Percentiles rank a stretch among this genome's conserved stretches.
Evolutionary conservation across 2,797 vertebrate genomes (phyloP).

Genomic region (Gymnocypris eckloni): DNA sequence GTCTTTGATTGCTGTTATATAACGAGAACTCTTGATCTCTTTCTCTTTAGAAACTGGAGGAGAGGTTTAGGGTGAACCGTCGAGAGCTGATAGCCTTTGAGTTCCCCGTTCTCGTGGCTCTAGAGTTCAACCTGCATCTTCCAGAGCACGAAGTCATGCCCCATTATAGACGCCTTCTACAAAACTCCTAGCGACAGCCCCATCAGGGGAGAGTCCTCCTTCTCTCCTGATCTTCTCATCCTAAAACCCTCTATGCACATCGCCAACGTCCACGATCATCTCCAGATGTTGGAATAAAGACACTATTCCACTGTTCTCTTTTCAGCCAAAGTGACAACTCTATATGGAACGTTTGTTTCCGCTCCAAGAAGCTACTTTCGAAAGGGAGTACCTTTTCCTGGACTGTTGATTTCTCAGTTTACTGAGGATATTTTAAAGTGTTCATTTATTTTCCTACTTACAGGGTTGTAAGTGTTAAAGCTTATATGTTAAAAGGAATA

Average conservation of each 20-base stretch:
- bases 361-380: conserved; percentile 28
- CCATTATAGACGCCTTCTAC: conserved; percentile 96
- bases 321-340: conserved; percentile 74
- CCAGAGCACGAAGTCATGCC: conserved; percentile 97
- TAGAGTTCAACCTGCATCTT: conserved; percentile 97
- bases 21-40: conserved; percentile 45
- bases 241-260: conserved; percentile 37
- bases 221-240: conserved; percentile 64
- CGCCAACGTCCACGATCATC: conserved; percentile 46
- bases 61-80: conserved; percentile 95
- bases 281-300: conserved; percentile 43
- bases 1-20: conserved; percentile 38
- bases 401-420: conserved; percentile 38
- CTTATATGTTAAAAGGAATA: neutral
- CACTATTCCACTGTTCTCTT: conserved; percentile 63
- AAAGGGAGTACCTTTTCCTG: conserved; percentile 49
- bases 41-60: conserved; percentile 91
- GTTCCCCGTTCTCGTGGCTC: conserved; percentile 95
- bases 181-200: conserved; percentile 91
- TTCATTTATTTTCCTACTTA: conserved; percentile 55
- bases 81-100: conserved; percentile 97
- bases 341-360: conserved; percentile 44
- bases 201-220: conserved; percentile 70
- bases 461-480: neutral
- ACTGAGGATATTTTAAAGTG: conserved; percentile 59